Base-by-base conservation (phyloP, 2,797 vertebrate genomes). In the Tokudaia muenninki region DNA sequence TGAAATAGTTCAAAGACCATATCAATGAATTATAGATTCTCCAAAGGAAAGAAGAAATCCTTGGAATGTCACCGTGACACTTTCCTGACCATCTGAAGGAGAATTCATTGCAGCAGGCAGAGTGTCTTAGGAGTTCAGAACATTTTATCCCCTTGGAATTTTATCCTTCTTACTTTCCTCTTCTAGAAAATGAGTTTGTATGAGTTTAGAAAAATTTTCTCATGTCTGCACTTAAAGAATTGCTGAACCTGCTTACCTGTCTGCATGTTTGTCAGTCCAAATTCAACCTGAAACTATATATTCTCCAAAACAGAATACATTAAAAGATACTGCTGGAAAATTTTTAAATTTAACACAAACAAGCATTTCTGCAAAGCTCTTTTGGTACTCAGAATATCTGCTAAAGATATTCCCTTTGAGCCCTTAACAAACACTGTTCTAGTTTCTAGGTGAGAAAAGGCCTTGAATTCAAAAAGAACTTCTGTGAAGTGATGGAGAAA, bases 21-120 rank as follows among this genome's bases (percentile, higher is more conserved):
- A 61, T 90, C 31, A 94, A 57, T 94, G 75, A 94, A 80, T 96
- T 87, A 91, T 41, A 70, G 82, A 59, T 65, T 94, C 67, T 80
- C 26, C 41, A 50, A 92, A 67, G 31, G 31, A 83, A 5, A 94
- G 17, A 77, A 31, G 37, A 90, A 97, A 96, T 72, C 44, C 29
- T 72, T 95, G 26, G 65, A 92, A 82, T 89, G 13, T 80, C n/a
- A 63, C 70, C n/a, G 5, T 80, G 41, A 57, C 80, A 8, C 3
- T 72, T 92, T 94, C 87, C n/a, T 94, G 70, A 90, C 44, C 31
- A 80, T 77, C 4, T 93, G 22, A 61, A 87, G 47, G 52, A 81
- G 77, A 92, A 72, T 78, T 88, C 3, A 84, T 74, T 44, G 12
- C 65, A 90, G 3, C 6, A 72, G 37, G 37, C 63, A 65, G 31